Base-by-base conservation (phyloP, 2,113 vertebrate genomes). In the Synodontis membranacea region DNA sequence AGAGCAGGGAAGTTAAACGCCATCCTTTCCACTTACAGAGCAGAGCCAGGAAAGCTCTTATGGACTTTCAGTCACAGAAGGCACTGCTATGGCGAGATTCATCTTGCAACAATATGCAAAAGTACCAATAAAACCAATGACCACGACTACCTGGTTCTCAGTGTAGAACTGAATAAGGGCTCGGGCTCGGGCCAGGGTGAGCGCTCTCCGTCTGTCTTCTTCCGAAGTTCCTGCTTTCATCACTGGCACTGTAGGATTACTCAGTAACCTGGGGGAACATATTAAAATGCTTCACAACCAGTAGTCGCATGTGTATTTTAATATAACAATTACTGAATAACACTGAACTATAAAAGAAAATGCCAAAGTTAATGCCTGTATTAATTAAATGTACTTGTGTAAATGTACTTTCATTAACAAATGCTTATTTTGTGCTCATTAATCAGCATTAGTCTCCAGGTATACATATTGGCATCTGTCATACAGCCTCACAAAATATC, bases 141-240 rank as follows among this genome's bases (percentile, higher is more conserved):
- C 19, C 50, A 44, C 4, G 50, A 92, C 94, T 91, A 98, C 97
- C 96, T 96, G 91, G 86, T 93, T 96, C 70, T 95, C 90, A 91
- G 93, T 90, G 91, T 95, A 95, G 93, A 97, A 98, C 70, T 68
- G 58, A 87, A 97, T 93, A 88, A 98, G 93, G 86, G 93, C 94
- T 89, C 93, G 95, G 86, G 97, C 1, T n/a, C 93, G 93, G 68
- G 89, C 85, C 79, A 91, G 54, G 12, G 88, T 92, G 0, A 92
- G 84, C 17, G 81, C 91, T 89, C 58, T 88, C 60, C 90, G 91
- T 5, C 52, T 80, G 66, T 94, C 93, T 82, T 92, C 92, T 87
- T 93, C 91, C 37, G 86, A 91, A 0, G 28, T 44, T 39, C 88
- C 88, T 48, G 91, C 89, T 66, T 48, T 91, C 89, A 86, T 79